Conservation (phyloP, 1,140 invertebrate genomes). For the Drosophila novamexicana region DNA sequence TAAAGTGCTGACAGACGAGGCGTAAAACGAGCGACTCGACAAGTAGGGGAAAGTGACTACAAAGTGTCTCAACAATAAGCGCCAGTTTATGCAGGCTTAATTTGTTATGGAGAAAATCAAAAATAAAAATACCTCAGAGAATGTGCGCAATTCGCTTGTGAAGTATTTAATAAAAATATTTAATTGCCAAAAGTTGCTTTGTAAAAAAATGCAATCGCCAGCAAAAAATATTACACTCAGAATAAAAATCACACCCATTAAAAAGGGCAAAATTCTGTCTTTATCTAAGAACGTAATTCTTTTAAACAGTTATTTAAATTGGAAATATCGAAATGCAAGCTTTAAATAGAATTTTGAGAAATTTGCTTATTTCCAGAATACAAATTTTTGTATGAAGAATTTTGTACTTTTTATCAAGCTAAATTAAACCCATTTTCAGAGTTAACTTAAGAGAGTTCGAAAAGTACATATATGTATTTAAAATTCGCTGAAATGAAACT, state of each 20-base stretch:
- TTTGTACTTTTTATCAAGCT: no score
- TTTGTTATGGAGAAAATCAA: not conserved
- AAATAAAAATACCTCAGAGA: not conserved
- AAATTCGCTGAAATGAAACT: no score
- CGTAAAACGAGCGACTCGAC: slow-evolving; percentile 20
- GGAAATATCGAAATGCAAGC: no score
- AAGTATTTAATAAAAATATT: slow-evolving; percentile 17
- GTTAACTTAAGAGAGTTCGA: no score
- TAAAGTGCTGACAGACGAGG: slow-evolving; percentile 30
- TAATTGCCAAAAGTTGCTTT: slow-evolving; percentile 16
- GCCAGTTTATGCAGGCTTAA: slow-evolving; percentile 25
- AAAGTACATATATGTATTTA: no score
- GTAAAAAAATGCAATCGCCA: not conserved
- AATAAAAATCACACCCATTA: not conserved
- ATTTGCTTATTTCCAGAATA: no score
- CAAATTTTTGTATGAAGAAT: no score
- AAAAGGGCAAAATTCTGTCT: no score
- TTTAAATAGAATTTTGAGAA: no score
- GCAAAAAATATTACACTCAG: not conserved
- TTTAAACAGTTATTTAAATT: no score
- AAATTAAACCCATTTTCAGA: no score
- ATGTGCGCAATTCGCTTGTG: not conserved
- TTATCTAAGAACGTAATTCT: no score
- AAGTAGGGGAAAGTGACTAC: slow-evolving; percentile 24
- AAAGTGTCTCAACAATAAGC: slow-evolving; percentile 51